phyloP scores from a whole-genome alignment of 2,797 vertebrate genomes.

The Lutjanus argentimaculatus region DNA sequence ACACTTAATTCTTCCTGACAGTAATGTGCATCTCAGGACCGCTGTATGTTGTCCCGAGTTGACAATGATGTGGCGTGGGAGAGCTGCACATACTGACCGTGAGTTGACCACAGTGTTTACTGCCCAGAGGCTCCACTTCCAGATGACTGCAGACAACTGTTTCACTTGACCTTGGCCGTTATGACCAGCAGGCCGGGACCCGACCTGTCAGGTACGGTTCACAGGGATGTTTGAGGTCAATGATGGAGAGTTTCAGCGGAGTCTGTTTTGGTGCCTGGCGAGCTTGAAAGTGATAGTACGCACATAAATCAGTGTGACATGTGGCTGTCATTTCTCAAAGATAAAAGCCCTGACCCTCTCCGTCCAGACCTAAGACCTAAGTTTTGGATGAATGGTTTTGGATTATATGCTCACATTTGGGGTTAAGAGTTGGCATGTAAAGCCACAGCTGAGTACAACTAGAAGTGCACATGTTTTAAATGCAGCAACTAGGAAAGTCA shows the following conservation, averaged over 20 bases:
- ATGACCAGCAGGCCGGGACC: constrained; percentile 36
- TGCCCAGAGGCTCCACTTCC: constrained; percentile 64
- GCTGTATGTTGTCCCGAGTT: constrained; percentile 45
- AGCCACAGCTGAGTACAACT: constrained; percentile 15
- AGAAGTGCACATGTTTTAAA: constrained; percentile 3
- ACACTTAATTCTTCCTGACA: constrained; percentile 52
- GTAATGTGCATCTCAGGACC: constrained; percentile 43
- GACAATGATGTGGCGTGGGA: constrained; percentile 65
- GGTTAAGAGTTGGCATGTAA: constrained; percentile 33
- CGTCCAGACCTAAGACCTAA: constrained; percentile 31
- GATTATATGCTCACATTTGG: constrained; percentile 34
- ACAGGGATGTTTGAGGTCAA: constrained; percentile 52
- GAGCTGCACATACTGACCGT: constrained; percentile 57
- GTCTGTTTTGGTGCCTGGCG: constrained; percentile 34
- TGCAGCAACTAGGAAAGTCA: not conserved
- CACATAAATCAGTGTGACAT: constrained; percentile 60
- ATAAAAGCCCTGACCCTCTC: constrained; percentile 48
- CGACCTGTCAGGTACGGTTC: constrained; percentile 61
- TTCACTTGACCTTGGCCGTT: constrained; percentile 68
- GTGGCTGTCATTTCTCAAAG: constrained; percentile 55
- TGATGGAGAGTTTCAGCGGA: constrained; percentile 42
- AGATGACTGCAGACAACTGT: constrained; percentile 72
- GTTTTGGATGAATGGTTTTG: constrained; percentile 13
- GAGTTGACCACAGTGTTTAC: constrained; percentile 61
- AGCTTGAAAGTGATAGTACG: constrained; percentile 47